phyloP scores from a whole-genome alignment of 2,113 vertebrate species.

The Dicentrarchus labrax region DNA sequence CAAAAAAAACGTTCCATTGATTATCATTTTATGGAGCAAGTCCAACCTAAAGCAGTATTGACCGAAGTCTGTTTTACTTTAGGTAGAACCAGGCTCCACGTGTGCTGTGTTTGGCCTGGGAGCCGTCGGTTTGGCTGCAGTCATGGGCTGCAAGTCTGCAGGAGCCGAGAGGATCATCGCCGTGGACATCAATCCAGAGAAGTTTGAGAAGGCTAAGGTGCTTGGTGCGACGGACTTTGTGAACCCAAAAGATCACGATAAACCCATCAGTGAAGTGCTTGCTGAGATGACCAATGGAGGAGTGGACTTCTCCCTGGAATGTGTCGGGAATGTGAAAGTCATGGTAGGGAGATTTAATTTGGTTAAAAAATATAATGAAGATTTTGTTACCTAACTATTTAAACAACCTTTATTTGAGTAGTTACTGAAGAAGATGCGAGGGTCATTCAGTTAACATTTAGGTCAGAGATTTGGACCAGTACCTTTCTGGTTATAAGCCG shows the following conservation, averaged over 20 bases:
- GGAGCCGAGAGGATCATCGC: conserved; percentile 87
- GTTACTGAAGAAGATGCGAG: too few relatives aligned
- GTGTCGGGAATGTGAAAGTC: conserved; percentile 81
- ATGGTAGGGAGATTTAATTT: conserved; percentile 77
- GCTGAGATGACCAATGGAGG: conserved; percentile 85
- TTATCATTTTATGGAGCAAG: neutral
- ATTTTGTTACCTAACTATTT: neutral
- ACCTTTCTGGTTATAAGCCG: too few relatives aligned
- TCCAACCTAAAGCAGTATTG: neutral
- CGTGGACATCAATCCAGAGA: conserved; percentile 86
- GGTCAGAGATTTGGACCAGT: too few relatives aligned
- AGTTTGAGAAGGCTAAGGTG: conserved; percentile 86
- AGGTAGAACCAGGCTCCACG: conserved; percentile 89
- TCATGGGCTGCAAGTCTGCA: conserved; percentile 88
- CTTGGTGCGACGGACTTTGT: conserved; percentile 88
- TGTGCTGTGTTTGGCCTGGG: conserved; percentile 90
- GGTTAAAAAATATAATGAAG: neutral
- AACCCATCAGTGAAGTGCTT: conserved; percentile 84
- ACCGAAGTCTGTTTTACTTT: neutral
- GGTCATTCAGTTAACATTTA: too few relatives aligned
- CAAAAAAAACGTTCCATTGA: too few relatives aligned
- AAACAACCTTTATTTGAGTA: neutral
- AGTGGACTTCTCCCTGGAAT: conserved; percentile 88
- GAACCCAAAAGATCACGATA: conserved; percentile 82
- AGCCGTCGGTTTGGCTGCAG: conserved; percentile 87